A percentile compares a stretch with the other conserved stretches of the same genome.
Conservation (phyloP, 2,888 invertebrate species). For the Eupithecia insigniata region DNA sequence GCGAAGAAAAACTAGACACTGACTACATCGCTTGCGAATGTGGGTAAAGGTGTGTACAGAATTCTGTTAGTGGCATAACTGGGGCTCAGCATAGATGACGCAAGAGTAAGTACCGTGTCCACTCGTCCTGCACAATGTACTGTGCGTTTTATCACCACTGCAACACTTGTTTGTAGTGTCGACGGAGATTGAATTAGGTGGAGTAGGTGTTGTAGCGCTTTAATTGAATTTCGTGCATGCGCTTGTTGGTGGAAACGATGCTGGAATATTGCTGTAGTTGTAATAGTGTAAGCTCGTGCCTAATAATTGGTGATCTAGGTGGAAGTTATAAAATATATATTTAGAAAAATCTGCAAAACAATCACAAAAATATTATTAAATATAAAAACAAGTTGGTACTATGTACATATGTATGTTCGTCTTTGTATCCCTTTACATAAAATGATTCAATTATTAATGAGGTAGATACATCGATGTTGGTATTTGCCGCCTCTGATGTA, state of each 20-base stretch:
- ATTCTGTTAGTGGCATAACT: conserved; percentile 1
- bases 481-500: no score
- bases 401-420: no score
- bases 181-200: conserved; percentile 58
- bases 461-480: no score
- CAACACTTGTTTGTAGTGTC: conserved; percentile 60
- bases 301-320: neutral
- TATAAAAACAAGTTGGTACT: no score
- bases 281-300: neutral
- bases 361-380: neutral
- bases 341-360: neutral
- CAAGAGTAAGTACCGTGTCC: conserved; percentile 26
- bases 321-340: neutral
- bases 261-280: neutral
- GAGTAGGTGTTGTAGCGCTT: conserved; percentile 46
- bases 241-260: conserved; percentile 21
- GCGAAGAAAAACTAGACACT: neutral
- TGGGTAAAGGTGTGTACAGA: neutral
- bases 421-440: no score
- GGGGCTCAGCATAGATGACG: conserved; percentile 3
- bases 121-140: conserved; percentile 47
- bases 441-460: no score
- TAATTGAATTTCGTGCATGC: conserved; percentile 53
- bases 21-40: neutral
- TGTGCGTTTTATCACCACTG: conserved; percentile 54